These are phyloP conservation scores for Pangasianodon gigas DNA, from an alignment of 2,113 vertebrate species.

Conservation along the genomic window DNA sequence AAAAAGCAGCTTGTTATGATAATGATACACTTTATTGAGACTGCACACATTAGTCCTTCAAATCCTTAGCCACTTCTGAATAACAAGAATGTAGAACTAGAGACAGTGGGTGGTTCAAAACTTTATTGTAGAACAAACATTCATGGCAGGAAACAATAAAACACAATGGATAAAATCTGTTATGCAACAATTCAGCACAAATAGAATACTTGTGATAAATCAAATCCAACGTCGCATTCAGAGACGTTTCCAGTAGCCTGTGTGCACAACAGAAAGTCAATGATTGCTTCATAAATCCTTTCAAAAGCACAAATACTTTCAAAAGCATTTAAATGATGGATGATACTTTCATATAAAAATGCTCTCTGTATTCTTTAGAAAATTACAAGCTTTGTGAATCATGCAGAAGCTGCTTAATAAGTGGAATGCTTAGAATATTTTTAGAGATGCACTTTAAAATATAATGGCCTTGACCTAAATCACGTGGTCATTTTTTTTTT, in stretches of 20 bases:
- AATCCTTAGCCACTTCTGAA: background rate
- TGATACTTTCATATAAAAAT: background rate
- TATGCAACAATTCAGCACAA: background rate
- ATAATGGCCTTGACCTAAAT: background rate
- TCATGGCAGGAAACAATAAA: background rate
- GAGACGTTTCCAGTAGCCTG: background rate
- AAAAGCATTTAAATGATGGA: background rate
- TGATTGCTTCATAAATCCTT: background rate
- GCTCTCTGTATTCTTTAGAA: background rate
- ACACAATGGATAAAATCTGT: background rate
- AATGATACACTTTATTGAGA: background rate
- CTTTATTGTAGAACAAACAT: background rate
- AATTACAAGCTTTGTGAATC: background rate
- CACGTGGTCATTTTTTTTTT: background rate
- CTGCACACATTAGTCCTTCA: background rate
- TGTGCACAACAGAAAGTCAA: background rate
- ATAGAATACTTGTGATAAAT: background rate
- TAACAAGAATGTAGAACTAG: background rate
- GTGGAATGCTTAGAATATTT: background rate
- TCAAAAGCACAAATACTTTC: background rate
- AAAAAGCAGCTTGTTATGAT: background rate
- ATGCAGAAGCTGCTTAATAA: background rate
- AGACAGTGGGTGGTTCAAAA: background rate
- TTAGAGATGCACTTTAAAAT: background rate
- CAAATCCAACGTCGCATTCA: background rate